Conservation (phyloP, 2,797 vertebrate genomes). For the Amazona finschi region DNA sequence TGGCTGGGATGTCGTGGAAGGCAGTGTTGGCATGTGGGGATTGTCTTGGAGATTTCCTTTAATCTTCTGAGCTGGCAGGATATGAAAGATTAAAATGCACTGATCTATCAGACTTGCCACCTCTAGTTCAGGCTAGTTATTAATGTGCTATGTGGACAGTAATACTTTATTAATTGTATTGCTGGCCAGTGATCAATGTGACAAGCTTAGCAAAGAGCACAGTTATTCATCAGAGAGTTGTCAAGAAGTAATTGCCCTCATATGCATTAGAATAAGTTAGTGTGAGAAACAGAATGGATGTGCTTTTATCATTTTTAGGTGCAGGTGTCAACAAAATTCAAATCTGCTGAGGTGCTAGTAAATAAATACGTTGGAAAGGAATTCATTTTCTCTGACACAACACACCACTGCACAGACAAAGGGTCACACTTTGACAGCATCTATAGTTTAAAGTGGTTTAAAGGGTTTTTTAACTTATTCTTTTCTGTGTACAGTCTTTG, state of each 20-base stretch:
- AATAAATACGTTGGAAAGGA: not conserved
- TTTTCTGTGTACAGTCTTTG: not conserved
- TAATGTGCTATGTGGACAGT: constrained; percentile 50
- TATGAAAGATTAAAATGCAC: constrained; percentile 45
- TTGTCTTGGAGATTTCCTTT: constrained; percentile 1
- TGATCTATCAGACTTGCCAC: constrained; percentile 27
- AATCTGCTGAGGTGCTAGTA: not conserved
- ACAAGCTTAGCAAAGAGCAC: constrained; percentile 69
- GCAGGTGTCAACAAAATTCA: constrained; percentile 15
- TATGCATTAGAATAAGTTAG: constrained; percentile 47
- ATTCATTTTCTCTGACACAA: not conserved
- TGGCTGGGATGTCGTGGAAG: not conserved
- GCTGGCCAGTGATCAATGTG: constrained; percentile 62
- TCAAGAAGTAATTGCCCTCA: constrained; percentile 64
- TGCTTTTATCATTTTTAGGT: not conserved
- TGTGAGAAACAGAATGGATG: constrained; percentile 5
- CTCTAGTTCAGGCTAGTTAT: constrained; percentile 43
- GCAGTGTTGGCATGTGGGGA: not conserved
- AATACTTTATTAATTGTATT: constrained; percentile 65
- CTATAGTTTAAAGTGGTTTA: not conserved
- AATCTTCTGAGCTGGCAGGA: not conserved
- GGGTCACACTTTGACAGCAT: not conserved
- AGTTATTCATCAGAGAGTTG: constrained; percentile 65
- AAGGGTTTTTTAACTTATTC: not conserved
- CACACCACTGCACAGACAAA: not conserved